Conservation (phyloP, 1,140 invertebrate genomes). For the Orius laevigatus region DNA sequence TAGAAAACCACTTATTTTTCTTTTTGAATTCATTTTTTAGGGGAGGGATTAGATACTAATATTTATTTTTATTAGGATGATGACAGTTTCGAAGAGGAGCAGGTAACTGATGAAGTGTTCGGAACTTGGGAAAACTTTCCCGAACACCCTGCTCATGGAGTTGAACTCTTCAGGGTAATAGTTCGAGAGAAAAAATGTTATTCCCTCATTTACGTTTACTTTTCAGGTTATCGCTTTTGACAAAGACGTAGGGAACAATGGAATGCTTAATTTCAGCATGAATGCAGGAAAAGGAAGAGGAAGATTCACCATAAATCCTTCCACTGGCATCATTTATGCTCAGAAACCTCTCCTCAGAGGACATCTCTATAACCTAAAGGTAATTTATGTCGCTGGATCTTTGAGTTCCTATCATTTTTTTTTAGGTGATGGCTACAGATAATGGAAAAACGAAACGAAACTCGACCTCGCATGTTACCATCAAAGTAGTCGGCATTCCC, state of each 20-base stretch:
- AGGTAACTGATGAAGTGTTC: neutral
- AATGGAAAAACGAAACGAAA: slow-evolving; percentile 47
- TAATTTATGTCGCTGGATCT: slow-evolving; percentile 30
- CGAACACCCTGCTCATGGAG: no score
- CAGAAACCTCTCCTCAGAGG: slow-evolving; percentile 47
- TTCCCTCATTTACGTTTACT: neutral
- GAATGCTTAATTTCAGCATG: slow-evolving; percentile 58
- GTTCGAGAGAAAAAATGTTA: no score
- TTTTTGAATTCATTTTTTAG: no score
- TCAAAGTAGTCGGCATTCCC: slow-evolving; percentile 39
- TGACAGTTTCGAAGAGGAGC: neutral
- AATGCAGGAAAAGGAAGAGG: slow-evolving; percentile 51
- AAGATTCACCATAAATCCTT: slow-evolving; percentile 58
- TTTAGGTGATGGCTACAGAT: slow-evolving; percentile 60
- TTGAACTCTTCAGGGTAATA: no score
- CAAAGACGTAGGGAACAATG: slow-evolving; percentile 63
- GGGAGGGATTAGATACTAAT: no score
- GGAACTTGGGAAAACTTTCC: neutral
- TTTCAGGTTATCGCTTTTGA: slow-evolving; percentile 61
- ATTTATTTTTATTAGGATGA: slow-evolving; percentile 2
- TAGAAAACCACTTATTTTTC: no score
- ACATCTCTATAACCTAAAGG: slow-evolving; percentile 60
- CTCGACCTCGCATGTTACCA: slow-evolving; percentile 47
- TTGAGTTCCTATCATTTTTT: neutral
- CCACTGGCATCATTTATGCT: slow-evolving; percentile 58